Base-by-base conservation (phyloP, 2,888 invertebrate species). In the Molorchus minor region DNA sequence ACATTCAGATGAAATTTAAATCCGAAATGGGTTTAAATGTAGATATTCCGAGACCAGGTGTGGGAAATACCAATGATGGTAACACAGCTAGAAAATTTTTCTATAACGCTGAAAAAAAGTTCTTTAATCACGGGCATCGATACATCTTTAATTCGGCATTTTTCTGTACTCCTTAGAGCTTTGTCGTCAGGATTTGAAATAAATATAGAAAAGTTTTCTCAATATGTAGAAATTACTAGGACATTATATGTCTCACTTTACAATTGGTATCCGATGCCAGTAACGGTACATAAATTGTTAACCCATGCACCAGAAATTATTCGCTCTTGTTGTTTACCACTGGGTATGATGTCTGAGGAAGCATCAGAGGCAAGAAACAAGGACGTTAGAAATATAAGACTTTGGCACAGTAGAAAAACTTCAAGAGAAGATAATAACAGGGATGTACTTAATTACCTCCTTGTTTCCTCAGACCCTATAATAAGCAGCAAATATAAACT, bases 81-180 rank as follows among this genome's bases (percentile, higher is more conserved):
- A 43, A 43, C 13, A 43, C 7, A 1, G 43, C 43, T 2, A 43
- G 43, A 19, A 20, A 25, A 3, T 43, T 43, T 21, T 43, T 43
- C 12, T 12, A 12, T 3, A 12, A 43, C 1, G 10, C 40, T n/a
- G 3, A 2, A 3, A 2, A 7, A 17, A 2, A 19, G 5, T 21
- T 1, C 21, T 12, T 3, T 2, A 7, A 21, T 21, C 4, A 43
- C 43, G n/a, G 43, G 43, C 1, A 5, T 43, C 2, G 8, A 43
- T 43, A 13, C 2, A 10, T 1, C 5, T 1, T 12, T 43, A n/a
- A 43, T 43, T 3, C 2, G 13, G 2, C 1, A 25, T 21, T 43
- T 43, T 10, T 2, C 2, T 1, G 21, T 21, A 1, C 2, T 43
- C 10, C 3, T 43, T 8, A 20, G 13, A 20, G 2, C 12, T 5